These are phyloP conservation scores for Pachycephala philippinensis DNA, from an alignment of 2,113 vertebrate species.

Conservation along the genomic window DNA sequence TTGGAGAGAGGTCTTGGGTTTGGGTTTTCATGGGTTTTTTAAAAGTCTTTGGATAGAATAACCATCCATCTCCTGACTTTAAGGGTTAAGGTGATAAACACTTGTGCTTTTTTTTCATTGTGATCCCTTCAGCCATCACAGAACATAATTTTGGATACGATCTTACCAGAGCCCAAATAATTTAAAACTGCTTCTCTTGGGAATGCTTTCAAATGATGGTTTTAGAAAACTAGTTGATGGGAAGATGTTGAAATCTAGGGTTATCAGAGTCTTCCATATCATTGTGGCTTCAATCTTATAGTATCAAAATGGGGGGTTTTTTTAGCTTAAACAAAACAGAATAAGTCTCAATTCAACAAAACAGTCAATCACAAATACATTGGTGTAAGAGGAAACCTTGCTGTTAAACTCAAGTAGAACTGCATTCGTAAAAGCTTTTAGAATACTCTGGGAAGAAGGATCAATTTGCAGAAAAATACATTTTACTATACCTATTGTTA, in stretches of 20 bases:
- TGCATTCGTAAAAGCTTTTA: not conserved
- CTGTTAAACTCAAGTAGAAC: not conserved
- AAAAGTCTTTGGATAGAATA: not conserved
- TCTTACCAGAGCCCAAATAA: not conserved
- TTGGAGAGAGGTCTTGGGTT: not conserved
- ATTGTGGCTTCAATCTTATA: not conserved
- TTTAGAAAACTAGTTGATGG: not conserved
- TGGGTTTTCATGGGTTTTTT: not conserved
- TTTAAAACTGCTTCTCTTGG: not conserved
- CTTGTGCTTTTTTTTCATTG: not conserved
- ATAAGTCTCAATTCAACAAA: not conserved
- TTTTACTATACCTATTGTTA: not conserved
- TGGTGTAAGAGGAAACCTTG: not conserved
- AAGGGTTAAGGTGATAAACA: not conserved
- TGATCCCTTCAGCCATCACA: not conserved
- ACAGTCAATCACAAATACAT: not conserved
- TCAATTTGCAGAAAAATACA: not conserved
- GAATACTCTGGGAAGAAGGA: not conserved
- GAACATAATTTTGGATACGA: not conserved
- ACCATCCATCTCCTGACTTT: not conserved
- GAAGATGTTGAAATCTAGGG: not conserved
- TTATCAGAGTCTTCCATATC: not conserved
- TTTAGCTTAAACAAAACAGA: not conserved
- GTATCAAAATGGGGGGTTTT: not conserved
- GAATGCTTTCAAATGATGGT: not conserved